phyloP scores from a whole-genome alignment of 2,113 vertebrate species.

The Perca flavescens region DNA sequence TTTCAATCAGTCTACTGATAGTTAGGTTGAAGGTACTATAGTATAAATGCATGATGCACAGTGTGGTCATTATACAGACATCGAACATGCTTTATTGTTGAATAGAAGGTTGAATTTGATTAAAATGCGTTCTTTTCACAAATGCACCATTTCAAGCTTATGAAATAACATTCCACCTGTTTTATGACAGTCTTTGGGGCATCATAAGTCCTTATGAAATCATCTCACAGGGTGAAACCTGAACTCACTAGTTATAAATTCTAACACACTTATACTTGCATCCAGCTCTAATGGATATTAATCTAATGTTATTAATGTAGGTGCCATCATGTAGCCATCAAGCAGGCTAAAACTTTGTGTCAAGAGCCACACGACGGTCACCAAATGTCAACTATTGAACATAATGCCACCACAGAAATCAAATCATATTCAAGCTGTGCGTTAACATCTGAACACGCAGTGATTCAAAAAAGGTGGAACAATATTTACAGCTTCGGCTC shows the following conservation, averaged over 20 bases:
- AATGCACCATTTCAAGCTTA: background rate
- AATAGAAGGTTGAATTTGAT: background rate
- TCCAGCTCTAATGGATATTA: background rate
- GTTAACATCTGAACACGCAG: background rate
- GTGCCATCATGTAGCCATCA: background rate
- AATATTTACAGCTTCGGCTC: constrained; percentile 3
- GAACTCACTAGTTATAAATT: background rate
- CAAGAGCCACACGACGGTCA: background rate
- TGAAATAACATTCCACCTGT: background rate
- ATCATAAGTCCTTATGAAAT: background rate
- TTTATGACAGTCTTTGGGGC: background rate
- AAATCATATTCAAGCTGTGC: background rate
- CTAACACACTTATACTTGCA: background rate
- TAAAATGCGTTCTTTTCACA: background rate
- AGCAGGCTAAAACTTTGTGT: background rate
- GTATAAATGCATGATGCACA: background rate
- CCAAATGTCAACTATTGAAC: constrained; percentile 2
- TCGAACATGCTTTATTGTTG: background rate
- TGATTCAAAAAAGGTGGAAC: constrained; percentile 1
- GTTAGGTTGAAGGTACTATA: background rate
- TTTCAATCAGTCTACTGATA: background rate
- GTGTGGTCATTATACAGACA: background rate
- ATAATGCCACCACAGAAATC: background rate
- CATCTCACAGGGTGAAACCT: background rate
- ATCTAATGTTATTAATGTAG: background rate